These are phyloP conservation scores for Oryzias woworae DNA, from an alignment of 2,113 vertebrate species.

Conservation along the genomic window DNA sequence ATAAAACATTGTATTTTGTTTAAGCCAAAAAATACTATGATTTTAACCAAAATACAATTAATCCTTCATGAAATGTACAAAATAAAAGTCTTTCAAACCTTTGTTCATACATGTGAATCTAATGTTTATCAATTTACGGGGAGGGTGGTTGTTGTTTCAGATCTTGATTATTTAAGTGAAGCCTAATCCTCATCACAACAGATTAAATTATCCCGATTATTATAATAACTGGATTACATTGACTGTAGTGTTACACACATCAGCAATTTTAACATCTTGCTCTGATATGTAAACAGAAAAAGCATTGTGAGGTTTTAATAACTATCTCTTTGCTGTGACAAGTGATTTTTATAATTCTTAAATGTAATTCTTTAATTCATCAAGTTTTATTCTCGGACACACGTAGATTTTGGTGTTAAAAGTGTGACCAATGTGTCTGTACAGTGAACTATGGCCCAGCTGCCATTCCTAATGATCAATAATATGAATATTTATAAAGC, in stretches of 20 bases:
- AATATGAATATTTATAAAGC: constrained; percentile 63
- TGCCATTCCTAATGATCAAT: constrained; percentile 52
- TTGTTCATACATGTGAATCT: too few relatives aligned
- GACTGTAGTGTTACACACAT: constrained; percentile 24
- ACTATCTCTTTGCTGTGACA: neutral
- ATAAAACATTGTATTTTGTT: neutral
- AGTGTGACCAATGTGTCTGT: constrained; percentile 41
- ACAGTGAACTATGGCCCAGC: constrained; percentile 63
- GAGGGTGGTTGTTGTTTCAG: constrained; percentile 21
- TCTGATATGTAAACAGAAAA: neutral
- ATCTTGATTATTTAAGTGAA: constrained; percentile 39
- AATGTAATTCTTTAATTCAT: constrained; percentile 21
- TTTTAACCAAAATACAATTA: too few relatives aligned
- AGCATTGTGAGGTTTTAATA: neutral
- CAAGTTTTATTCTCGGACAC: neutral
- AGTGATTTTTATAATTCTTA: neutral
- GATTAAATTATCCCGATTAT: constrained; percentile 62
- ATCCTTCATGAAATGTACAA: too few relatives aligned
- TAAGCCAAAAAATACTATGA: too few relatives aligned
- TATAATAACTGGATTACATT: constrained; percentile 62
- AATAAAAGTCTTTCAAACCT: too few relatives aligned
- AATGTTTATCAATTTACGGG: constrained; percentile 5
- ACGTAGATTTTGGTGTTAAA: constrained; percentile 37
- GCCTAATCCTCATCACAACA: constrained; percentile 53
- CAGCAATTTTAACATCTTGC: neutral